A percentile compares a stretch with the other conserved stretches of the same genome.
phyloP scores from a whole-genome alignment of 2,888 invertebrate species.

The Spisula subtruncata region DNA sequence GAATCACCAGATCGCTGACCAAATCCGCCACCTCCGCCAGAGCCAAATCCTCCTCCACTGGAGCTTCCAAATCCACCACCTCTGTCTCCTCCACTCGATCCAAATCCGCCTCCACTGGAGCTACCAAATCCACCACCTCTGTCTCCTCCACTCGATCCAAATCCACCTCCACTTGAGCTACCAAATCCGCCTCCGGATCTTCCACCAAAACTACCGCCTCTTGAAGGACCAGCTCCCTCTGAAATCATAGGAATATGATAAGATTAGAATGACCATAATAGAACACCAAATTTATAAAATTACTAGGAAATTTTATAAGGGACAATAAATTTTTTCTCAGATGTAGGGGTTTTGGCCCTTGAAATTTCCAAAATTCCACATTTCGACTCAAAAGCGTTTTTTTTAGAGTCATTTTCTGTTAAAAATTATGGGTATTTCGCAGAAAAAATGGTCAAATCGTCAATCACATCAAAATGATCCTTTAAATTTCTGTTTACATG shows the following conservation, averaged over 20 bases:
- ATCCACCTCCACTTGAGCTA: not conserved
- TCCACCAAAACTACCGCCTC: constrained; percentile 38
- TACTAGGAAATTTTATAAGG: too few species aligned
- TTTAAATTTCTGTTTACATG: too few species aligned
- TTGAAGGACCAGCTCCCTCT: constrained; percentile 48
- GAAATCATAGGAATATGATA: not conserved
- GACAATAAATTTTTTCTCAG: too few species aligned
- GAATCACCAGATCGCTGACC: constrained; percentile 46
- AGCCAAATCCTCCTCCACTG: constrained; percentile 44
- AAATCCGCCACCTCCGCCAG: constrained; percentile 61
- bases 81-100: not conserved
- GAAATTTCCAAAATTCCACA: too few species aligned
- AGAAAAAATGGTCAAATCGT: too few species aligned
- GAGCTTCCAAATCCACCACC: constrained; percentile 40
- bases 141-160: constrained; percentile 2
- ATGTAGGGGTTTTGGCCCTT: too few species aligned
- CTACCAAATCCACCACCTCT: constrained; percentile 40
- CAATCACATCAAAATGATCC: too few species aligned
- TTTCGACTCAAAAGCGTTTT: too few species aligned
- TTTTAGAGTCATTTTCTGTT: too few species aligned
- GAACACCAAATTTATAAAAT: not conserved
- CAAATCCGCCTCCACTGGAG: constrained; percentile 42
- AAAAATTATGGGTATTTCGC: too few species aligned
- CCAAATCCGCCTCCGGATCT: constrained; percentile 36
- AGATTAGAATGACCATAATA: not conserved